These are phyloP conservation scores for Chaenodraco wilsoni DNA, from an alignment of 2,797 vertebrate species.

Conservation along the genomic window DNA sequence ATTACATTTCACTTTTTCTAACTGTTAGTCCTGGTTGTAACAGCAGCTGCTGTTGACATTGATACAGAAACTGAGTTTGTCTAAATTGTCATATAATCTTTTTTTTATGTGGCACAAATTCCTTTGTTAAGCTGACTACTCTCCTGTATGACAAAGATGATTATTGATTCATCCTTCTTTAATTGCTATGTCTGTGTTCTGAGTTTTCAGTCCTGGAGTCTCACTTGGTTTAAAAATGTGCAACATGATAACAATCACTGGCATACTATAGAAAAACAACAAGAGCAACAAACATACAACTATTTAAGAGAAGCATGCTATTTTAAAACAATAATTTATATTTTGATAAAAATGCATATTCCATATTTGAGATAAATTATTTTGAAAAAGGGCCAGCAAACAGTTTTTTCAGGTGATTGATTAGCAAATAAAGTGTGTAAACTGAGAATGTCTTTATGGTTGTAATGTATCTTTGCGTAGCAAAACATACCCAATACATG, in stretches of 20 bases:
- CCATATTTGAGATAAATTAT: slow-evolving; percentile 69
- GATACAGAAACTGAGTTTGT: slow-evolving; percentile 8
- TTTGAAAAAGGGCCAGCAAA: slow-evolving; percentile 67
- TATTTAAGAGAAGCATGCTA: slow-evolving; percentile 49
- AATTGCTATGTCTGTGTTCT: slow-evolving; percentile 39
- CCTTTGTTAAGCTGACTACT: slow-evolving; percentile 10
- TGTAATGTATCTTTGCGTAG: slow-evolving; percentile 11
- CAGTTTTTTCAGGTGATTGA: slow-evolving; percentile 73
- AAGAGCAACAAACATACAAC: slow-evolving; percentile 36
- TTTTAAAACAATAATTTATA: slow-evolving; percentile 72
- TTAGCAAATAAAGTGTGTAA: slow-evolving; percentile 72
- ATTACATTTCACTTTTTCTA: slow-evolving; percentile 14
- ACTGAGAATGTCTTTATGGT: slow-evolving; percentile 16
- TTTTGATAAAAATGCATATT: slow-evolving; percentile 72
- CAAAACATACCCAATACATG: neutral
- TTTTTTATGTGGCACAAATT: slow-evolving; percentile 1
- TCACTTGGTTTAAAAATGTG: slow-evolving; percentile 35
- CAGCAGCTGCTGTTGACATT: slow-evolving; percentile 18
- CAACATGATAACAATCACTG: slow-evolving; percentile 58
- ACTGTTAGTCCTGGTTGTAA: neutral
- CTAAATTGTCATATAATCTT: slow-evolving; percentile 17
- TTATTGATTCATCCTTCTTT: slow-evolving; percentile 29
- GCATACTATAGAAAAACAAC: slow-evolving; percentile 17
- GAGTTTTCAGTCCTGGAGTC: slow-evolving; percentile 32
- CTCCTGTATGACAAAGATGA: neutral